Evolutionary conservation across 2,113 vertebrate genomes (phyloP), one percentile per base, ranked within the genome.

Genomic region (Gallinago media): DNA sequence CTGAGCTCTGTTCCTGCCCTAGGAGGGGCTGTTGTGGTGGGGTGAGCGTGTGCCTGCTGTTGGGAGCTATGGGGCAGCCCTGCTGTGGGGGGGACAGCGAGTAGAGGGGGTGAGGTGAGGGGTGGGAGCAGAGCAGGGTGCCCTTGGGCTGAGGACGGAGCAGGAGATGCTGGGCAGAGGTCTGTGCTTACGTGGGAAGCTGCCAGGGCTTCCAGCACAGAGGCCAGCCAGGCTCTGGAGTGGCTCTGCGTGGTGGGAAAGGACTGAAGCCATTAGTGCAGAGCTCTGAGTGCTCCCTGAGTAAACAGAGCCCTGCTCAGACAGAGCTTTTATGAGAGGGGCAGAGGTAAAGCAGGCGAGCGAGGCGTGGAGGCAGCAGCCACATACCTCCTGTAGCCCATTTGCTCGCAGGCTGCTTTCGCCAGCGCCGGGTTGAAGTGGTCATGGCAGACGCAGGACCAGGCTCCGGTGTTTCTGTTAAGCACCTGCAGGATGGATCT

Each of bases 321-420:
- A 17, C 11, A 3, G 36, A 52, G 52, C 32, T 59, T 34, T 85
- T 6, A 8, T 1, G 32, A 55, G 18, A 32, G 18, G 50, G 12
- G 29, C 36, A 3, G 2, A 12, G 50, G 8, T 2, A 12, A 27
- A n/a, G 55, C n/a, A 19, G 66, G 47, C 2, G 18, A 15, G 16
- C 21, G 42, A 32, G 73, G 8, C 12, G 4, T 6, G 11, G 40
- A 36, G 50, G 13, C 16, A 36, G 52, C 52, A 63, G n/a, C 21
- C 17, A 1, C 3, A 56, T 98, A 99, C 99, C 95, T 86, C 87
- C 97, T 89, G 82, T 99, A 99, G 88, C 99, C 99, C 95, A 99
- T 98, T 68, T 99, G 98, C 50, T 96, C 91, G 11, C 99, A 99
- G 20, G 98, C 98, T 1, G 91, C 98, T 88, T 96, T 91, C 1